Base-by-base conservation (phyloP, 2,797 vertebrate species). In the Acanthopagrus latus region DNA sequence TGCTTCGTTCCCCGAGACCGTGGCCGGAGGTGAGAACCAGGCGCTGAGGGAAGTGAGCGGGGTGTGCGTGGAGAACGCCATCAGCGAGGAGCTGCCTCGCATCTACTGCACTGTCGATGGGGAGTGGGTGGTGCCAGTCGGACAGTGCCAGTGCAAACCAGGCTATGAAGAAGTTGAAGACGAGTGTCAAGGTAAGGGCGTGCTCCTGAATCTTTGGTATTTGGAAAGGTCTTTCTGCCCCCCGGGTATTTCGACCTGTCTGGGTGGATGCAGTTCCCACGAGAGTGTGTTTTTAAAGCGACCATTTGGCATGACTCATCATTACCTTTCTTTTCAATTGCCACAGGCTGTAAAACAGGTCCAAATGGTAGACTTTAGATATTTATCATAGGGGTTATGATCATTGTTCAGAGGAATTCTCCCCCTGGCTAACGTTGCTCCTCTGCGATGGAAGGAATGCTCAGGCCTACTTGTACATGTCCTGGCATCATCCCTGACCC, bases 61-160 rank as follows among this genome's bases (percentile, higher is more conserved):
- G 0, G 71, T 54, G 1, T 99, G 98, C 0, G 96, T 99, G 87
- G 91, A 94, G 13, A 95, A 97, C 0, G 96, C 97, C 0, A 77
- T 95, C 3, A 96, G 96, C 0, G 92, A 93, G 0, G 95, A 96
- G 11, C 81, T 89, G 0, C 98, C 97, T 0, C 93, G 91, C 65
- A 96, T 98, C 92, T 96, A 98, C 85, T 99, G 98, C 83, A 96
- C 97, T 0, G 85, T 94, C 1, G 97, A 99, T 0, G 98, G 98
- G 0, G 96, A 98, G 78, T 99, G 98, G 98, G 89, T 97, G 70
- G 97, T 99, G 65, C 97, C 93, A 4, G 96, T 99, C 0, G 97
- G 97, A 5, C 96, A 96, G 76, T 99, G 98, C 88, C 93, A 96
- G 71, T 99, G 98, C 89, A 91, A 90, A 41, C 89, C 92, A 0